Evolutionary conservation across 2,797 vertebrate species (phyloP), one percentile per base, ranked within the genome.

Genomic region (Dallia pectoralis): DNA sequence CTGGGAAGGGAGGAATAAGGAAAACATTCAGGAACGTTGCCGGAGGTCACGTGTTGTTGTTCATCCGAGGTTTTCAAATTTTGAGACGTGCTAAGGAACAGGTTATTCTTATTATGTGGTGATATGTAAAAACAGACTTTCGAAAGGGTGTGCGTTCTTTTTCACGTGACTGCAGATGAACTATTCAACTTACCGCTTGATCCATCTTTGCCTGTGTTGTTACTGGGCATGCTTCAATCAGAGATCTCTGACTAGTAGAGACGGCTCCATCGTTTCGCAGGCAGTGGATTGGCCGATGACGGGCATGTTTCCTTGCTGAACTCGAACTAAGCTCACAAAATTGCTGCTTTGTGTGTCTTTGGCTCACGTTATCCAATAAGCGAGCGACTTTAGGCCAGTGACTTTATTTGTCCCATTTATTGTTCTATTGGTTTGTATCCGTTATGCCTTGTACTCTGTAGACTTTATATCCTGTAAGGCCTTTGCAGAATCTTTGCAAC

Each of bases 401-500:
- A 64, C 53, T 44, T 51, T 70, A 44, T 51, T 8, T 71, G 74
- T 72, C 62, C 74, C 77, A 71, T 69, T 62, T 70, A 61, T 75
- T 70, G 32, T 67, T 64, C 65, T 71, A 63, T 73, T 59, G 76
- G 75, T 78, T 76, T 56, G 30, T 48, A 48, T 77, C 73, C 5
- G 25, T 74, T 33, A 25, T 75, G 29, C 75, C 25, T 73, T 59
- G 53, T 82, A 82, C 71, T 72, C 78, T 72, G 70, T 79, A 72
- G 79, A 88, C 81, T 80, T 79, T 12, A 82, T 73, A 63, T 67
- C 76, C 77, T 79, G 78, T 56, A 81, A 78, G 84, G 85, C 83
- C 74, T 69, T 79, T 78, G 82, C 82, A 71, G 78, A 80, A 74
- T 72, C 69, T 22, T 73, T 80, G 78, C 81, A 73, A 56, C 81